phyloP scores from a whole-genome alignment of 2,888 invertebrate species.

The Habrosyne pyritoides region DNA sequence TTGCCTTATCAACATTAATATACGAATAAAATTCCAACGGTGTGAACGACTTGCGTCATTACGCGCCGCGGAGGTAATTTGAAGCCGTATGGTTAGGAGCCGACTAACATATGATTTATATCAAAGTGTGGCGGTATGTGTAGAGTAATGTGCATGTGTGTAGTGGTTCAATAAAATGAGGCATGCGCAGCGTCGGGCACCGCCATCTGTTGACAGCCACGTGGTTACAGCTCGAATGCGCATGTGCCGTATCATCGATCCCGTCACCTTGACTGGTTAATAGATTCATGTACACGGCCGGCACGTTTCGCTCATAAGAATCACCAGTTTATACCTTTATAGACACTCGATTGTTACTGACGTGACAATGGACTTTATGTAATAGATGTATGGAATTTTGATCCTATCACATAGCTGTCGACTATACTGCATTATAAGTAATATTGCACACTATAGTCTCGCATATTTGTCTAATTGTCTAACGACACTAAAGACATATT shows the following conservation, averaged over 20 bases:
- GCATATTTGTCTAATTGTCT: neutral
- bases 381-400: conserved; percentile 5
- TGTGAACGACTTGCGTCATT: conserved; percentile 64
- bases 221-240: conserved; percentile 53
- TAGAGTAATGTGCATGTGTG: conserved; percentile 33
- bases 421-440: neutral
- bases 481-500: no score
- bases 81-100: conserved; percentile 74
- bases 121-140: conserved; percentile 46
- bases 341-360: conserved; percentile 31
- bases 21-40: conserved; percentile 40
- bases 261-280: conserved; percentile 75
- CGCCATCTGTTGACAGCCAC: conserved; percentile 80
- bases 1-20: conserved; percentile 13
- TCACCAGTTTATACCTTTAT: conserved; percentile 38
- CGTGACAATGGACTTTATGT: conserved; percentile 16
- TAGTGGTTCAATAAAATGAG: conserved; percentile 71
- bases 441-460: neutral
- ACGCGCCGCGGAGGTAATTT: conserved; percentile 69
- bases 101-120: conserved; percentile 78
- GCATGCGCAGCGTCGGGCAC: conserved; percentile 69
- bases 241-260: conserved; percentile 73
- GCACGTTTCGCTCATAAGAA: conserved; percentile 49
- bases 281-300: conserved; percentile 72
- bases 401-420: neutral